Evolutionary conservation across 2,113 vertebrate species (phyloP), one percentile per base, ranked within the genome.

Genomic region (Parus major): DNA sequence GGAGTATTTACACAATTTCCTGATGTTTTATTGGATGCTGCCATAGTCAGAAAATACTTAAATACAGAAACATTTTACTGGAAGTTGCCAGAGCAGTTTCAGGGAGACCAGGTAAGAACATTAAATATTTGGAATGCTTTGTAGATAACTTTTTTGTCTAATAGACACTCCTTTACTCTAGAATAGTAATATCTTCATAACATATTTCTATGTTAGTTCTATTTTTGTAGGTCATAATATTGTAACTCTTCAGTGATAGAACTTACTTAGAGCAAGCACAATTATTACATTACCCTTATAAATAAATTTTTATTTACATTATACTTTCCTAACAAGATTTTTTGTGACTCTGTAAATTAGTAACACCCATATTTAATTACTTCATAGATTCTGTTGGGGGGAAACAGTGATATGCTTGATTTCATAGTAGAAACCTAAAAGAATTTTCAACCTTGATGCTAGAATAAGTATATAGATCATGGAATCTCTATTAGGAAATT

Each of bases 1-100:
- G 99, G 99, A 11, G 98, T 99, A n/a, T 98, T 98, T 96, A 96
- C 96, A 7, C 98, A 98, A 68, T 97, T 96, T 31, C 96, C 97
- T 1, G 98, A 99, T 47, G 56, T 98, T 91, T 92, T 99, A 50
- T 93, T 99, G 52, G 98, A 99, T 36, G 98, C 98, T 4, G 49
- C 88, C 21, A 93, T 96, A 15, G 94, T 99, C 28, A 97, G 97
- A 75, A 95, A 86, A 52, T 91, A 97, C 22, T 70, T 98, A 49
- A 96, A 97, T 3, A 73, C 89, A 4, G 99, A 98, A 23, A 98
- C 98, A 0, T 98, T 98, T 87, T 99, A 99, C 96, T 99, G 99
- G 99, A 97, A 96, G 39, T 96, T 99, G 15, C 98, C 99, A 0
- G 27, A 87, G 7, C 98, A 97, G 12, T 99, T 99, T 79, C 97